Percentiles rank a stretch among this genome's conserved stretches.
Evolutionary conservation across 1,140 invertebrate species (phyloP).

Genomic region (Steinernema khuongi): DNA sequence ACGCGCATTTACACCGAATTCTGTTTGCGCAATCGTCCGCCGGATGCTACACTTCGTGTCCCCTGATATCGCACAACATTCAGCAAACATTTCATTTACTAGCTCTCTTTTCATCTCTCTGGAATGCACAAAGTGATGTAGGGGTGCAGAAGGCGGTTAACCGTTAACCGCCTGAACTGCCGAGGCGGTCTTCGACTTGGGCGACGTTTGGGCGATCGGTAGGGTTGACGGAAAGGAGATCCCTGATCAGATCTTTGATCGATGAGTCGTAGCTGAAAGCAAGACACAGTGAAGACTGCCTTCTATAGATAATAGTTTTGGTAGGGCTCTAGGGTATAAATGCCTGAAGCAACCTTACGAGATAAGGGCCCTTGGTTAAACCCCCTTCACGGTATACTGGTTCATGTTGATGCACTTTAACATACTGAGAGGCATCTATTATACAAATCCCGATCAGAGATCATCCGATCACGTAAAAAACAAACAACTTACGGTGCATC

Average conservation of each 20-base stretch:
- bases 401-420: no score
- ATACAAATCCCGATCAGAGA: no score
- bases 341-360: no score
- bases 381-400: no score
- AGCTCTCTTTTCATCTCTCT: background rate
- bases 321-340: no score
- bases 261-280: background rate
- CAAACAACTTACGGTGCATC: background rate
- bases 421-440: no score
- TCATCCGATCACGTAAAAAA: no score
- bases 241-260: background rate
- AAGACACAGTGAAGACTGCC: background rate
- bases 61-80: constrained; percentile 12
- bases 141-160: background rate
- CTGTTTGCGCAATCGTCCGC: constrained; percentile 5
- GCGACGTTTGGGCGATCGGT: background rate
- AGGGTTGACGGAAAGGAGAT: background rate
- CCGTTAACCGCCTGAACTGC: background rate
- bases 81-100: constrained; percentile 7
- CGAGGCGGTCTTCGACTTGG: background rate
- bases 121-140: constrained; percentile 9
- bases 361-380: no score
- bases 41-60: background rate
- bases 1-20: background rate
- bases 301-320: no score